Evolutionary conservation across 2,888 invertebrate genomes (phyloP).

Genomic region (Drosophila sordidula): DNA sequence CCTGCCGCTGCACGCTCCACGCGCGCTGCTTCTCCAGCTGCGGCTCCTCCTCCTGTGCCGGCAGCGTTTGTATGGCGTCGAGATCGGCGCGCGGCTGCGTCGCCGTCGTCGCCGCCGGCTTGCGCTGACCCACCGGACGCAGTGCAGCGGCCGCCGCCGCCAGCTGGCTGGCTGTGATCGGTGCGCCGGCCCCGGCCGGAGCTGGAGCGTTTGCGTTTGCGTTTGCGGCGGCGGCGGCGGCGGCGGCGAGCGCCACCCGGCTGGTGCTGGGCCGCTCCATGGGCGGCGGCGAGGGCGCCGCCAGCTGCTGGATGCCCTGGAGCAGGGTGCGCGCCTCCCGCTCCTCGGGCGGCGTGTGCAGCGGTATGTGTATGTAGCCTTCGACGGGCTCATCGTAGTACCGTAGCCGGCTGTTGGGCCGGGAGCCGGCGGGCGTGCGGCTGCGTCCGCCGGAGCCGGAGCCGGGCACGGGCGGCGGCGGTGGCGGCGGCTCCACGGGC

Average conservation of each 20-base stretch:
- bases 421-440: slow-evolving; percentile 84
- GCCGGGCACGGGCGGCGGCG: slow-evolving; percentile 61
- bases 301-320: slow-evolving; percentile 79
- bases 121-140: slow-evolving; percentile 60
- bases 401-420: slow-evolving; percentile 84
- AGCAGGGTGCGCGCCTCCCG: slow-evolving; percentile 84
- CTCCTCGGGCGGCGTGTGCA: slow-evolving; percentile 91
- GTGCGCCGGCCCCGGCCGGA: slow-evolving; percentile 52
- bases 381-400: slow-evolving; percentile 89
- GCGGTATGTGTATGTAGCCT: slow-evolving; percentile 89
- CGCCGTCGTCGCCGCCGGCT: background rate
- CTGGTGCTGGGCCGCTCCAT: slow-evolving; percentile 45
- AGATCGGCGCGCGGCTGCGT: slow-evolving; percentile 81
- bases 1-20: slow-evolving; percentile 71
- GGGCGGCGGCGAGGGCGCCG: slow-evolving; percentile 73
- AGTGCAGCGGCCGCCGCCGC: slow-evolving; percentile 77
- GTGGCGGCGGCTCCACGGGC: slow-evolving; percentile 66
- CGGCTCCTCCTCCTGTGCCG: slow-evolving; percentile 81
- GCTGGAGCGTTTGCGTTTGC: slow-evolving; percentile 22
- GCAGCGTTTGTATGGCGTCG: slow-evolving; percentile 87
- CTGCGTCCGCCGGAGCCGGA: slow-evolving; percentile 79
- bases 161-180: slow-evolving; percentile 74
- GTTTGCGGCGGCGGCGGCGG: too few relatives aligned
- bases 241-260: slow-evolving; percentile 24
- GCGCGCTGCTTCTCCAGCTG: slow-evolving; percentile 73